phyloP scores from a whole-genome alignment of 2,888 invertebrate species.

The Noctua fimbriata region DNA sequence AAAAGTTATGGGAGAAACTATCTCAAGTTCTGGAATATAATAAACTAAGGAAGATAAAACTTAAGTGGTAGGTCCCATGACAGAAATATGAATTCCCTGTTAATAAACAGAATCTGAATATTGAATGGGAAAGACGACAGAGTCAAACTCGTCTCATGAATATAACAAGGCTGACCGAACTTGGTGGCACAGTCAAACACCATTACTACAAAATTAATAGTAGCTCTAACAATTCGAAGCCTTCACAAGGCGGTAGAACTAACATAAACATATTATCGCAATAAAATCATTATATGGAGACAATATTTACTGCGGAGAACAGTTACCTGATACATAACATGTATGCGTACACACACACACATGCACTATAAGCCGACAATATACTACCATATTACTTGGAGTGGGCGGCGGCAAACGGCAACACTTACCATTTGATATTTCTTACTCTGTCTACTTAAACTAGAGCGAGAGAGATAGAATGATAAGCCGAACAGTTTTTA shows the following conservation, averaged over 20 bases:
- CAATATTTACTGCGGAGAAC: conserved; percentile 64
- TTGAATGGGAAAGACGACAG: neutral
- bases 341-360: conserved; percentile 51
- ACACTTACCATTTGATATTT: conserved; percentile 71
- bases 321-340: conserved; percentile 62
- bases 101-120: conserved; percentile 1
- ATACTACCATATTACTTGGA: conserved; percentile 74
- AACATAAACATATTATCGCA: conserved; percentile 50
- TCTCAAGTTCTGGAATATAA: conserved; percentile 8
- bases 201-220: conserved; percentile 27
- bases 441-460: conserved; percentile 73
- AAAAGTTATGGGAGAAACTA: conserved; percentile 28
- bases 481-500: conserved; percentile 68
- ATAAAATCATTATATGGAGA: conserved; percentile 57
- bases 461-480: conserved; percentile 72
- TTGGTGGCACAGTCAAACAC: conserved; percentile 3
- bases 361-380: conserved; percentile 56
- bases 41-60: conserved; percentile 16
- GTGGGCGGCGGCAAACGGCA: conserved; percentile 80
- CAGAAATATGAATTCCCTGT: neutral
- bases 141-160: neutral
- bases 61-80: neutral
- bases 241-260: conserved; percentile 38
- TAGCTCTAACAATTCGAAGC: conserved; percentile 24
- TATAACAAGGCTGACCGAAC: neutral